These are phyloP conservation scores for Drosophila meridionalis DNA, from an alignment of 2,888 invertebrate species.

Conservation along the genomic window DNA sequence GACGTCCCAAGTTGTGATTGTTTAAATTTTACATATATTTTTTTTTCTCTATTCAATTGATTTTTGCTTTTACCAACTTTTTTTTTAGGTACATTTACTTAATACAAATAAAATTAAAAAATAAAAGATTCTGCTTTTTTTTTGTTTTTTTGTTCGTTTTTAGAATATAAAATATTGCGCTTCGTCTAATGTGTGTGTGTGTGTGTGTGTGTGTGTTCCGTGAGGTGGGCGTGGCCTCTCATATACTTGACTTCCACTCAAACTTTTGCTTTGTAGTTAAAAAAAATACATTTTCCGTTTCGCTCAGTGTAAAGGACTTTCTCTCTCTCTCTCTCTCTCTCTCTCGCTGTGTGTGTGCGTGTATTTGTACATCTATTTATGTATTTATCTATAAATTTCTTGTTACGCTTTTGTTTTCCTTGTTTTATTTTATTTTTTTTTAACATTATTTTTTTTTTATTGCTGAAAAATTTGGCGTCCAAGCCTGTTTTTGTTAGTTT, in stretches of 20 bases:
- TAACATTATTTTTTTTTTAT: constrained; percentile 43
- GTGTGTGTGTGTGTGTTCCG: constrained; percentile 15
- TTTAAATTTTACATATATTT: constrained; percentile 18
- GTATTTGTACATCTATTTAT: constrained; percentile 39
- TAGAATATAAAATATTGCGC: constrained; percentile 38
- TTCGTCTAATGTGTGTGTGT: constrained; percentile 32
- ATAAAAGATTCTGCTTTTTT: constrained; percentile 24
- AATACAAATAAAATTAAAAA: constrained; percentile 25
- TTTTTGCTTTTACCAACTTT: constrained; percentile 1
- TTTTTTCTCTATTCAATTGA: constrained; percentile 10
- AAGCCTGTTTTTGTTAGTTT: constrained; percentile 36
- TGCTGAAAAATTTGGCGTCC: constrained; percentile 78
- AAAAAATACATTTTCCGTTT: constrained; percentile 22
- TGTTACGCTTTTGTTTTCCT: constrained; percentile 44
- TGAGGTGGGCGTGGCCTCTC: constrained; percentile 31
- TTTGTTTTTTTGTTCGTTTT: constrained; percentile 4
- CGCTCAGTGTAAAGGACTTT: constrained; percentile 30
- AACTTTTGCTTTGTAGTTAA: background rate
- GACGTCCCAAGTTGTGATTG: constrained; percentile 60
- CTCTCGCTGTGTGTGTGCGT: constrained; percentile 23
- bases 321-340: background rate
- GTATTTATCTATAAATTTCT: constrained; percentile 56
- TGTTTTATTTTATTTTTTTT: constrained; percentile 29
- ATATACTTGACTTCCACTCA: background rate
- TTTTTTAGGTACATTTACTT: constrained; percentile 68